These are phyloP conservation scores for Syngnathus acus DNA, from an alignment of 2,797 vertebrate species.

Conservation along the genomic window DNA sequence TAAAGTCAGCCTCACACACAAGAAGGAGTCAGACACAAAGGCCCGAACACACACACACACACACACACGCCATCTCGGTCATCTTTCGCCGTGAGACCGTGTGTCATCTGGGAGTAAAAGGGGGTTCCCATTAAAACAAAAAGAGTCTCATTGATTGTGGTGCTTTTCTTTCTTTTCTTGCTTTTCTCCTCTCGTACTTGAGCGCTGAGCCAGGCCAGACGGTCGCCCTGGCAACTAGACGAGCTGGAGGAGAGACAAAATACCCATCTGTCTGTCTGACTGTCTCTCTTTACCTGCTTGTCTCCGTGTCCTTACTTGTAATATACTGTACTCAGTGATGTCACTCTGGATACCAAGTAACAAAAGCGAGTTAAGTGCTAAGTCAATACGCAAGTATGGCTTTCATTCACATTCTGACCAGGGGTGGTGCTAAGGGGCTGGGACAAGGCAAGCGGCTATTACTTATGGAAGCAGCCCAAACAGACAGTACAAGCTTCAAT, in stretches of 20 bases:
- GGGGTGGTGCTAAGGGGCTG: no score
- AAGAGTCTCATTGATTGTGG: conserved; percentile 68
- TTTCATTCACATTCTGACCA: no score
- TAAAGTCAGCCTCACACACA: conserved; percentile 79
- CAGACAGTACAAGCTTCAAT: no score
- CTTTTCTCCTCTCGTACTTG: conserved; percentile 28
- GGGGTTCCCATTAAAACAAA: conserved; percentile 73
- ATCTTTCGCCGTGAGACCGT: conserved; percentile 22
- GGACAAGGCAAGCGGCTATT: no score
- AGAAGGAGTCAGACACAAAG: conserved; percentile 54
- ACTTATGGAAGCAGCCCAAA: no score
- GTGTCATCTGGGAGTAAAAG: conserved; percentile 36
- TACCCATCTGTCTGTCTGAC: conserved; percentile 32
- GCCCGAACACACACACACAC: conserved; percentile 25
- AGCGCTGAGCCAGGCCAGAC: conserved; percentile 48
- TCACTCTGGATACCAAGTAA: not conserved
- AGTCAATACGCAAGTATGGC: no score
- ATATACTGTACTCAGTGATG: not conserved
- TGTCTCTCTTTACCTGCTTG: conserved; percentile 26
- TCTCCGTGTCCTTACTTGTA: conserved; percentile 1
- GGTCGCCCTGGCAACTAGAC: conserved; percentile 65
- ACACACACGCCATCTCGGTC: conserved; percentile 40
- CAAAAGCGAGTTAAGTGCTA: no score
- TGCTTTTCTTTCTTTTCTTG: conserved; percentile 44
- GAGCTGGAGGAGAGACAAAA: conserved; percentile 41